Base-by-base conservation (phyloP, 2,113 vertebrate species). In the Centropristis striata region DNA sequence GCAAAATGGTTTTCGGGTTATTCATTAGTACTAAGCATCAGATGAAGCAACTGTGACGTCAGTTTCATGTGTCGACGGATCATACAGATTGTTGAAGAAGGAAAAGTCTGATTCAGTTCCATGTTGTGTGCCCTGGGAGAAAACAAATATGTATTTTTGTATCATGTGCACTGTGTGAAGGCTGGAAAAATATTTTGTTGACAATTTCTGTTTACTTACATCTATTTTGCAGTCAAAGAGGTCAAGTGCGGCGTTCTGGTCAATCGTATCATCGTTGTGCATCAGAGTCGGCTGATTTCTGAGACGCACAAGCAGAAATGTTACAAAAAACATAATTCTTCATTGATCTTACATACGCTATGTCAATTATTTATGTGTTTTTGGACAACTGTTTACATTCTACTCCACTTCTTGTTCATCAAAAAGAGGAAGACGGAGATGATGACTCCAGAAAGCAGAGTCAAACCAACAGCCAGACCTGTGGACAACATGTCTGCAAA, bases 401-500 rank as follows among this genome's bases (percentile, higher is more conserved):
- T 49, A 4, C 27, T 51, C 4, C 14, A 16, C 67, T 55, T 91
- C 66, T 49, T 77, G 27, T 86, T 75, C 14, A 87, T 21, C 42
- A 85, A 2, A 20, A 88, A 75, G 27, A 95, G 55, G 50, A 64
- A 2, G 8, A 55, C 16, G 15, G 39, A 37, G 77, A 90, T 55
- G 75, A 83, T 5, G 51, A 85, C 28, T 16, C 89, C 90, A 23
- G 63, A 76, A 59, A 94, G 53, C 10, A 94, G 32, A 28, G 81
- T 87, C 71, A 95, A 74, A 77, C 76, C 76, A 18, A 93, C 90
- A 12, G 71, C 81, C 16, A 94, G 78, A 53, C 86, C 92, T 4
- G 80, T 18, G 1, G 61, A 66, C 70, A 85, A 15, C 15, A 9
- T 4, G 54, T 44, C 93, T 94, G 63, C 25, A 80, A 4, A 71